phyloP scores from a whole-genome alignment of 2,888 invertebrate species.

The Tenthredo amoena region DNA sequence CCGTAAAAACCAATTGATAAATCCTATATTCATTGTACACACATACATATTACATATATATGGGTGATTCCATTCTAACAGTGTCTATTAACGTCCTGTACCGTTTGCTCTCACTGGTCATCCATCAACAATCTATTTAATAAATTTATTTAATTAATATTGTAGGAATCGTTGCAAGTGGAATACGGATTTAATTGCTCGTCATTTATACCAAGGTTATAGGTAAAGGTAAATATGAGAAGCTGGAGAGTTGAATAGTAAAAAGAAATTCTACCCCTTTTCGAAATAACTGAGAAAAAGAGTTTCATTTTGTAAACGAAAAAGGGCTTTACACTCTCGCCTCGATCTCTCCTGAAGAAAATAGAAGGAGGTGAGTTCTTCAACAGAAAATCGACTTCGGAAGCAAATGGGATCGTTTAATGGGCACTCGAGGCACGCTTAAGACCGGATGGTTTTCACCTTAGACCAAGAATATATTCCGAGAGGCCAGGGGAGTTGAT shows the following conservation, averaged over 20 bases:
- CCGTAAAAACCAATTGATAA: conserved; percentile 21
- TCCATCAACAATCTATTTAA: too few species aligned
- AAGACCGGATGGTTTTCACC: conserved; percentile 50
- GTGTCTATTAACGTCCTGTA: too few species aligned
- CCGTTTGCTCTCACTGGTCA: too few species aligned
- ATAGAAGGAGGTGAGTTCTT: not conserved
- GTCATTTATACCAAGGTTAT: not conserved
- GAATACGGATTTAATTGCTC: conserved; percentile 24
- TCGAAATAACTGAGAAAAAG: conserved; percentile 5
- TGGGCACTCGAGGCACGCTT: conserved; percentile 47
- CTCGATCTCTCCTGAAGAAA: not conserved
- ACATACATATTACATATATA: too few species aligned
- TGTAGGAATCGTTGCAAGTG: not conserved
- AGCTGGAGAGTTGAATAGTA: not conserved
- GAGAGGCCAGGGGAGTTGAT: conserved; percentile 27
- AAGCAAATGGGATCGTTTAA: conserved; percentile 50
- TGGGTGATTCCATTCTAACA: too few species aligned
- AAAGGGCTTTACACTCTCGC: conserved; percentile 25
- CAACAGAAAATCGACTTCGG: conserved; percentile 41
- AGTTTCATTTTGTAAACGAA: not conserved
- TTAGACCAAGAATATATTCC: conserved; percentile 31
- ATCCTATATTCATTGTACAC: not conserved
- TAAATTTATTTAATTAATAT: too few species aligned
- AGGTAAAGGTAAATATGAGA: not conserved
- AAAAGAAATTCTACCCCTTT: conserved; percentile 17